phyloP scores from a whole-genome alignment of 2,888 invertebrate genomes.

The Machimus atricapillus region DNA sequence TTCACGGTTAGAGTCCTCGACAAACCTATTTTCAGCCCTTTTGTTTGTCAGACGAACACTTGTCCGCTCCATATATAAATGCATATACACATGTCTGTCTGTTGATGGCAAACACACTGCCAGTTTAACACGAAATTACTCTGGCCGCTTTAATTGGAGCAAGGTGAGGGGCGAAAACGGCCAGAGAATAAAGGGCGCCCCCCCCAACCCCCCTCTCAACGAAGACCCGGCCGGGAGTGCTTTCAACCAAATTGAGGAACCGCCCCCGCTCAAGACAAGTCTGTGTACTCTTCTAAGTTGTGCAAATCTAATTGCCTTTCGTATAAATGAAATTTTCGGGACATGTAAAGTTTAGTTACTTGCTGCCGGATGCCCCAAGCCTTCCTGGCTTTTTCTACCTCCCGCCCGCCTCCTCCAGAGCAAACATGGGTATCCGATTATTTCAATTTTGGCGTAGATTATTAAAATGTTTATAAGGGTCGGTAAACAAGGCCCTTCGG shows the following conservation, averaged over 20 bases:
- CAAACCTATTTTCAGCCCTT: slow-evolving; percentile 22
- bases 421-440: neutral
- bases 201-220: too few relatives aligned
- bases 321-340: slow-evolving; percentile 9
- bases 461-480: slow-evolving; percentile 2
- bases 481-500: neutral
- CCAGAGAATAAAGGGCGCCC: neutral
- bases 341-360: slow-evolving; percentile 9
- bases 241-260: neutral
- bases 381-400: neutral
- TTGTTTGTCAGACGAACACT: slow-evolving; percentile 15
- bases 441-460: neutral
- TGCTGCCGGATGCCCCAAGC: neutral
- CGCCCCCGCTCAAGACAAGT: neutral
- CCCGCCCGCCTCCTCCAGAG: neutral
- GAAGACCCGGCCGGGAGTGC: neutral
- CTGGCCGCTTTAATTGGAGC: neutral
- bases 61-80: neutral
- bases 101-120: neutral
- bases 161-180: neutral
- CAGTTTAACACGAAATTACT: neutral
- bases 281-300: slow-evolving; percentile 3
- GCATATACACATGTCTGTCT: neutral
- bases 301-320: slow-evolving; percentile 24
- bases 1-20: slow-evolving; percentile 21